Evolutionary conservation across 2,797 vertebrate species (phyloP), one percentile per base, ranked within the genome.

Genomic region (Caiman crocodilus): DNA sequence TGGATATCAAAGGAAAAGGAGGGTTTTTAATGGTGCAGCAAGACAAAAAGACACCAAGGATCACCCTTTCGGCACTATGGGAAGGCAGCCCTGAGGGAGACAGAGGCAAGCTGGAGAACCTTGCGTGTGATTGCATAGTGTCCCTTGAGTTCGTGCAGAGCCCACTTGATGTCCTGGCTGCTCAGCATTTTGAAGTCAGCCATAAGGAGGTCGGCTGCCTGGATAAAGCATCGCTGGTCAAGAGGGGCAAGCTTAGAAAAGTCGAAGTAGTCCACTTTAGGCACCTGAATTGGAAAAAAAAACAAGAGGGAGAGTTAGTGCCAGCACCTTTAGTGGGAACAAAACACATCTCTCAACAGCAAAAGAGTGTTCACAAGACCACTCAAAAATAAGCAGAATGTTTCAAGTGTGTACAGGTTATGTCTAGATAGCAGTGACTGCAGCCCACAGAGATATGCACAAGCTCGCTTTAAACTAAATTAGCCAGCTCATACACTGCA

Each of bases 111-210:
- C 5, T 2, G 35, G 18, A 92, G 87, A 94, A 99, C 99, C 99
- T 99, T 99, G 95, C 99, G 98, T 92, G 99, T 99, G 98, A 99
- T 99, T 99, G 99, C 99, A 99, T 99, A 99, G 98, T 99, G 99
- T 98, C 99, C 99, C 98, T 99, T 99, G 96, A 99, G 98, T 93
- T 98, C 98, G 2, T 99, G 99, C 57, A 99, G 98, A 6, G 99
- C 98, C 99, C 99, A 99, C 96, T 99, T 99, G 97, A 99, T 99
- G 97, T 99, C 99, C 95, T 99, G 99, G 97, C 99, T 99, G 97
- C 99, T 99, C 94, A 99, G 98, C 99, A 99, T 99, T 96, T 98
- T 98, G 98, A 99, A 99, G 94, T 99, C 99, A 3, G 99, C 98
- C 99, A 99, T 99, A 92, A 99, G 98, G 96, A 99, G 97, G 96